Percentiles rank a stretch among this genome's conserved stretches.
These are phyloP conservation scores for Clarias platycephalus DNA, from an alignment of 2,797 vertebrate species.

Conservation along the genomic window DNA sequence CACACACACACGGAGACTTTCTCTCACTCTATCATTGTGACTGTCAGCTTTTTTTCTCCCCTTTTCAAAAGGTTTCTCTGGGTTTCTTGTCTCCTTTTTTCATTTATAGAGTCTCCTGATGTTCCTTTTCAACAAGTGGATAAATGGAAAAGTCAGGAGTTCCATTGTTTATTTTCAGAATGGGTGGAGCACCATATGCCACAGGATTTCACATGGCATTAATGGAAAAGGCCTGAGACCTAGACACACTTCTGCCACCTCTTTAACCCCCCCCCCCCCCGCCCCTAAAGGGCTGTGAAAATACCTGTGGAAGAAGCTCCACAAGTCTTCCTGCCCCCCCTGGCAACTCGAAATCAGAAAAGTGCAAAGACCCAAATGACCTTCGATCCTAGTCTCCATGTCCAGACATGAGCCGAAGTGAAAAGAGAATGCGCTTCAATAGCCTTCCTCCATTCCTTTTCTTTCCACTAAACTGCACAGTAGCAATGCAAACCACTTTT, in stretches of 20 bases:
- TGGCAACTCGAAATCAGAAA: slow-evolving; percentile 16
- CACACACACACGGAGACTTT: slow-evolving; percentile 11
- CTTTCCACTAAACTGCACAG: slow-evolving; percentile 51
- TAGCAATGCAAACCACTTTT: slow-evolving; percentile 46
- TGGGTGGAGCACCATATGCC: slow-evolving; percentile 51
- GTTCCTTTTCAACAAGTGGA: slow-evolving; percentile 44
- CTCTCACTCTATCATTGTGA: slow-evolving; percentile 56
- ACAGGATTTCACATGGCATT: slow-evolving; percentile 30
- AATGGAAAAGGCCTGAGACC: slow-evolving; percentile 15
- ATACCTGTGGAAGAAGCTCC: slow-evolving; percentile 51
- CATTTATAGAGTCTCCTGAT: not conserved
- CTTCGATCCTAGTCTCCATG: slow-evolving; percentile 35
- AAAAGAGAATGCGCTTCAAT: slow-evolving; percentile 46
- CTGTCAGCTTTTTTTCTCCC: slow-evolving; percentile 35
- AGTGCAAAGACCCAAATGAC: slow-evolving; percentile 31
- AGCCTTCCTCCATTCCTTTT: slow-evolving; percentile 28
- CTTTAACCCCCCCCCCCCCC: not conserved
- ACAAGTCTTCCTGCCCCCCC: not conserved
- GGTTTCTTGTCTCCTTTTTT: slow-evolving; percentile 31
- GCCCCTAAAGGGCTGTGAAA: slow-evolving; percentile 46
- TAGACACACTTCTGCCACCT: slow-evolving; percentile 11
- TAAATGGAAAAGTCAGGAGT: slow-evolving; percentile 66
- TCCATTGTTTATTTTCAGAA: slow-evolving; percentile 63
- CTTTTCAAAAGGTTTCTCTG: slow-evolving; percentile 34
- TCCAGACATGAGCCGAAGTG: slow-evolving; percentile 38